Percentiles rank a stretch among this genome's conserved stretches.
Evolutionary conservation across 2,797 vertebrate species (phyloP).

Genomic region (Anomalospiza imberbis): DNA sequence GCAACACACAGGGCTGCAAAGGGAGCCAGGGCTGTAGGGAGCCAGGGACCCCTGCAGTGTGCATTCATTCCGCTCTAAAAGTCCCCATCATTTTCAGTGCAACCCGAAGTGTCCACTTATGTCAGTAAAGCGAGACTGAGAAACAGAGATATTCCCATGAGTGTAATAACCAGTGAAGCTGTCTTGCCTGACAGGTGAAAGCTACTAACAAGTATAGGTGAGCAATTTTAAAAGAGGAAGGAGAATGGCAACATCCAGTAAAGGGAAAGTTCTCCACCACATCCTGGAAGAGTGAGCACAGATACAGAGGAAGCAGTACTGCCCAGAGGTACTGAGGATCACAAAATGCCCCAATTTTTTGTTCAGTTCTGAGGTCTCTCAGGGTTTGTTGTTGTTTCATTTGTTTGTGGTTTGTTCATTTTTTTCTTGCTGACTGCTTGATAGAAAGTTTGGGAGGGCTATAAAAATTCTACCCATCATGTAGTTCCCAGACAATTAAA

Average conservation of each 20-base stretch:
- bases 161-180: background rate
- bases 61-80: background rate
- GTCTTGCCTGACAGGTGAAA: background rate
- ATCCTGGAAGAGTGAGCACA: background rate
- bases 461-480: background rate
- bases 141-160: background rate
- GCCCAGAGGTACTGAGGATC: background rate
- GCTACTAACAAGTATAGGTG: too few relatives aligned
- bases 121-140: background rate
- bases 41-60: background rate
- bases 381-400: background rate
- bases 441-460: background rate
- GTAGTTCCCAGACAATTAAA: background rate
- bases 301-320: background rate
- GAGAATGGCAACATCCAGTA: background rate
- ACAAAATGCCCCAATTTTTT: background rate
- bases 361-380: background rate
- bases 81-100: background rate
- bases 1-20: background rate
- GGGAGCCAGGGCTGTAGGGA: background rate
- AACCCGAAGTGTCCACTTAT: background rate
- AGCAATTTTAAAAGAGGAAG: background rate
- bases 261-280: background rate
- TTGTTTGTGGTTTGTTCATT: background rate
- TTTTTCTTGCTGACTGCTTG: background rate